Evolutionary conservation across 2,113 vertebrate species (phyloP).

Genomic region (Epinephelus fuscoguttatus): DNA sequence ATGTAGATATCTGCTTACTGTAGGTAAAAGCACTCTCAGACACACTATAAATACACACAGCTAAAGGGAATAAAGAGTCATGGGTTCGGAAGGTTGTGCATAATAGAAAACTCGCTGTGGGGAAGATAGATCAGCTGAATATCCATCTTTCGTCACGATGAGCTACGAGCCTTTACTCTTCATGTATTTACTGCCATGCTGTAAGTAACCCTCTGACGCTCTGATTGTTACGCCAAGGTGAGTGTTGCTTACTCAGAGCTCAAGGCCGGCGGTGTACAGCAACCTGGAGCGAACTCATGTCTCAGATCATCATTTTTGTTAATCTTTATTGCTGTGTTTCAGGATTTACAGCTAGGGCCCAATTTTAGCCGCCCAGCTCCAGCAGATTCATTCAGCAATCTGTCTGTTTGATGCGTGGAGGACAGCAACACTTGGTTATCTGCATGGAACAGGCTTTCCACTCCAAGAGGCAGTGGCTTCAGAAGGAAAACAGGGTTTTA

Average conservation of each 20-base stretch:
- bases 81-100: neutral
- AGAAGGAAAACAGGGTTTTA: slow-evolving; percentile 11
- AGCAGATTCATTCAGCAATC: slow-evolving; percentile 29
- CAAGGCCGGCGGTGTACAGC: neutral
- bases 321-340: slow-evolving; percentile 3
- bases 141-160: neutral
- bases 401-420: slow-evolving; percentile 46
- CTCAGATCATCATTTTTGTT: slow-evolving; percentile 39
- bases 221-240: slow-evolving; percentile 14
- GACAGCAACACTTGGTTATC: slow-evolving; percentile 46
- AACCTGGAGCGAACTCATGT: slow-evolving; percentile 11
- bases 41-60: neutral
- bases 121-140: neutral
- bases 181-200: slow-evolving; percentile 22
- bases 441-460: slow-evolving; percentile 50
- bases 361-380: slow-evolving; percentile 28
- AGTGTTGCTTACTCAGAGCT: slow-evolving; percentile 15
- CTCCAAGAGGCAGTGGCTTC: slow-evolving; percentile 34
- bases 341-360: slow-evolving; percentile 32
- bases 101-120: slow-evolving; percentile 5
- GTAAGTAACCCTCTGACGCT: slow-evolving; percentile 20
- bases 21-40: neutral
- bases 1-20: neutral
- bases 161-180: neutral
- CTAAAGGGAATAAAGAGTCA: neutral